phyloP scores from a whole-genome alignment of 2,113 vertebrate species.

The Neogale vison region DNA sequence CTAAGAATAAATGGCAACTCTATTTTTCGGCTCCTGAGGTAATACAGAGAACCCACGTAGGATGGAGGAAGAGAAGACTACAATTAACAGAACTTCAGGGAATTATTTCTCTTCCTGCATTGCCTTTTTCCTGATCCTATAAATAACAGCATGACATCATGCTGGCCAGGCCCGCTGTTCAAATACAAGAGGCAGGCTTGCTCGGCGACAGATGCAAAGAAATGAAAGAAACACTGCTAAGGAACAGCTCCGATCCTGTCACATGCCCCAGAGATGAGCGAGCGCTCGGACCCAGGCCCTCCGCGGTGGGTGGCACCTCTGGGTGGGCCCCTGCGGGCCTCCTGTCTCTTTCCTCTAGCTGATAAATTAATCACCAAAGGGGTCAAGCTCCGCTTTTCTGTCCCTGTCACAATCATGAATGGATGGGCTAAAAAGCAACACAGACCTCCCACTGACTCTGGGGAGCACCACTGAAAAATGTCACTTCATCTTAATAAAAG shows the following conservation, averaged over 20 bases:
- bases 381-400: not conserved
- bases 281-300: not conserved
- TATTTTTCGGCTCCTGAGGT: not conserved
- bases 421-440: not conserved
- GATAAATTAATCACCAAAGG: not conserved
- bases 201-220: not conserved
- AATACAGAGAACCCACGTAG: not conserved
- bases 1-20: slow-evolving; percentile 12
- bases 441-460: not conserved
- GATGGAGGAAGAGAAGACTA: not conserved
- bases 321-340: not conserved
- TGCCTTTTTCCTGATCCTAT: slow-evolving; percentile 57
- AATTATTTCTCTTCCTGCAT: slow-evolving; percentile 29
- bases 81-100: slow-evolving; percentile 51
- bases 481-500: not conserved
- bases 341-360: not conserved
- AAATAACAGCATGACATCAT: slow-evolving; percentile 70
- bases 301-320: not conserved
- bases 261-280: accelerated
- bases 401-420: not conserved
- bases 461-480: not conserved
- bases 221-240: not conserved
- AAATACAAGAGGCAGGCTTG: not conserved
- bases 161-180: slow-evolving; percentile 29
- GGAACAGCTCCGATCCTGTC: not conserved